Percentiles rank a stretch among this genome's conserved stretches.
These are phyloP conservation scores for Pocillopora meandrina DNA, from an alignment of 92 coral and sea anemone species.

Conservation along the genomic window DNA sequence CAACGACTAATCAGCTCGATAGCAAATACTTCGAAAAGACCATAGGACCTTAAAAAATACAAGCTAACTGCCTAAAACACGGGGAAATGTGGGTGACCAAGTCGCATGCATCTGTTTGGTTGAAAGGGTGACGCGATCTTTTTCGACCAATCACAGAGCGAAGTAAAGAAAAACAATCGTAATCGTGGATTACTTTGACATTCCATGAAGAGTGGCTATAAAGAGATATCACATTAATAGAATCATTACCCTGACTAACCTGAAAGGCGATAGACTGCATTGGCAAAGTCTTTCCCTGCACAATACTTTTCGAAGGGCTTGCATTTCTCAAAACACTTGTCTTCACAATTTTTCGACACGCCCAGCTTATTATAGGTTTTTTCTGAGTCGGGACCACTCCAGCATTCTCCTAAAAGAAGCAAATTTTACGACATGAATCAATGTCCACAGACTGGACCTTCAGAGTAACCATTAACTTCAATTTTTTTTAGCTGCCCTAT, in stretches of 20 bases:
- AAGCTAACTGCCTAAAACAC: too few species aligned
- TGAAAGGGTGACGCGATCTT: too few species aligned
- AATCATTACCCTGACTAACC: constrained; percentile 12
- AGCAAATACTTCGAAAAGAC: too few species aligned
- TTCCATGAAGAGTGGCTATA: background rate
- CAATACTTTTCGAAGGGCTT: constrained; percentile 56
- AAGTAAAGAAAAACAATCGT: background rate
- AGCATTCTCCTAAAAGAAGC: constrained; percentile 62
- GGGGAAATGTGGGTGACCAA: too few species aligned
- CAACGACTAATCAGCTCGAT: too few species aligned
- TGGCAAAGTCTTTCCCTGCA: constrained; percentile 62
- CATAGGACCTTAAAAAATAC: too few species aligned
- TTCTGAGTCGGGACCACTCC: constrained; percentile 57
- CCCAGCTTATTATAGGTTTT: constrained; percentile 60
- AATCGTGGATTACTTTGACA: background rate
- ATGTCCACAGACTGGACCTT: background rate
- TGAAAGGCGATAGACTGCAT: constrained; percentile 66
- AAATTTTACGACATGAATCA: background rate
- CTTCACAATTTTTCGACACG: constrained; percentile 49
- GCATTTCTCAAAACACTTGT: constrained; percentile 53
- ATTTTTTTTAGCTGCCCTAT: background rate
- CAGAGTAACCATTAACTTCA: background rate
- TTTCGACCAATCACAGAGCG: too few species aligned
- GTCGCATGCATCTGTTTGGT: too few species aligned
- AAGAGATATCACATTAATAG: background rate